phyloP scores from a whole-genome alignment of 2,797 vertebrate species.

The Pangasius macronema region DNA sequence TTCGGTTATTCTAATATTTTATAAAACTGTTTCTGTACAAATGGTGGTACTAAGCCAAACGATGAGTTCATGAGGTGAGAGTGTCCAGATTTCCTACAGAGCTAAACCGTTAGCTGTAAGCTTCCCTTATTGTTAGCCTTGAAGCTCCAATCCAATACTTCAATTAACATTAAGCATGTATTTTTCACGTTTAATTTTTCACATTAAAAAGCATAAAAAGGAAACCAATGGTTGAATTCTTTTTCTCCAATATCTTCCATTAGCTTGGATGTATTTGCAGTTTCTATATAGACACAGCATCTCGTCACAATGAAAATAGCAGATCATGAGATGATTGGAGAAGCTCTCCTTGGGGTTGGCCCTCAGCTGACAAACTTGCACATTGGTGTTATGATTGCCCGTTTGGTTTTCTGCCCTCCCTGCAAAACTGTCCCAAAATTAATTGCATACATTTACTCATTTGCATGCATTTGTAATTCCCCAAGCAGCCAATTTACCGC shows the following conservation, averaged over 20 bases:
- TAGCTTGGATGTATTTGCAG: not conserved
- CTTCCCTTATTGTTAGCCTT: not conserved
- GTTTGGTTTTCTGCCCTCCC: constrained; percentile 58
- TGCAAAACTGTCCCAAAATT: constrained; percentile 73
- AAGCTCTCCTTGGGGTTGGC: not conserved
- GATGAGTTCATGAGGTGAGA: not conserved
- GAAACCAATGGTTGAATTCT: not conserved
- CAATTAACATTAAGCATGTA: not conserved
- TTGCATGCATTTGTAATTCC: constrained; percentile 72
- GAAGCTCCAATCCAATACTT: not conserved
- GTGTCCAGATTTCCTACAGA: not conserved
- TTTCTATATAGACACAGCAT: not conserved
- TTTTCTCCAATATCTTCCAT: not conserved
- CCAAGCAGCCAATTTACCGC: constrained; percentile 75
- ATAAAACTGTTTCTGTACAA: not conserved
- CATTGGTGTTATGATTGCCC: constrained; percentile 23
- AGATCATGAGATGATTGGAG: constrained; percentile 23
- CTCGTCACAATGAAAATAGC: constrained; percentile 8
- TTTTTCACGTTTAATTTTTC: not conserved
- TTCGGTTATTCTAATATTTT: not conserved
- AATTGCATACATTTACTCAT: constrained; percentile 66
- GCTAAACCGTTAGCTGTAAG: not conserved
- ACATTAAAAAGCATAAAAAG: not conserved
- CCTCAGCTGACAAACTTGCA: constrained; percentile 23
- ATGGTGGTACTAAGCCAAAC: not conserved